Conservation (phyloP, 2,113 vertebrate species). For the Python bivittatus region DNA sequence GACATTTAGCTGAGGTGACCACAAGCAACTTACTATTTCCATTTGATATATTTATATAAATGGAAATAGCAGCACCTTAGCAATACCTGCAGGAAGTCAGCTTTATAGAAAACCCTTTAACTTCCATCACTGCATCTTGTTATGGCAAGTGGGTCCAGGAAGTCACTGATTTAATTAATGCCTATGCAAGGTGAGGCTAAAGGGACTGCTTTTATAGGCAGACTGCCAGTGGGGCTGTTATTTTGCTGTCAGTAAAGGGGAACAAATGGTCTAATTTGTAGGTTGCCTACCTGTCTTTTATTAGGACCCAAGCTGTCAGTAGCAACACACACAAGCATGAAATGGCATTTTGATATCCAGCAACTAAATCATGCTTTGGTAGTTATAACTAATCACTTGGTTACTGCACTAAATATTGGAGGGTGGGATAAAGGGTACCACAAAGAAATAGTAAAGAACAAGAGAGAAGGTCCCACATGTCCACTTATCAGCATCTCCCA, state of each 20-base stretch:
- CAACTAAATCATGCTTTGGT: slow-evolving; percentile 21
- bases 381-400: slow-evolving; percentile 18
- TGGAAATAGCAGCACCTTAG: slow-evolving; percentile 32
- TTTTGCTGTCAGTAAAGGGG: slow-evolving; percentile 30
- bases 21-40: slow-evolving; percentile 38
- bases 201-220: slow-evolving; percentile 14
- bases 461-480: background rate
- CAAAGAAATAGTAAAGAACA: background rate
- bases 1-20: slow-evolving; percentile 59
- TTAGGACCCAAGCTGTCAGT: slow-evolving; percentile 42
- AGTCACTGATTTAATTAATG: slow-evolving; percentile 36
- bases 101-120: slow-evolving; percentile 42
- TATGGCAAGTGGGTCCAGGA: slow-evolving; percentile 18
- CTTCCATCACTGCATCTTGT: background rate
- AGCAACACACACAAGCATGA: slow-evolving; percentile 42
- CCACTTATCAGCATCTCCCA: background rate
- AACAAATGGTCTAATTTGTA: slow-evolving; percentile 45
- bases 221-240: slow-evolving; percentile 1
- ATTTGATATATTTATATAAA: slow-evolving; percentile 18
- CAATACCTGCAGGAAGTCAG: slow-evolving; percentile 45
- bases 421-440: background rate
- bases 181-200: background rate
- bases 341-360: slow-evolving; percentile 37
- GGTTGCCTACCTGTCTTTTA: slow-evolving; percentile 29
- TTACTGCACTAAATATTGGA: slow-evolving; percentile 8